Percentiles rank a stretch among this genome's conserved stretches.
Evolutionary conservation across 2,113 vertebrate species (phyloP).

Genomic region (Nothocercus nigrocapillus): DNA sequence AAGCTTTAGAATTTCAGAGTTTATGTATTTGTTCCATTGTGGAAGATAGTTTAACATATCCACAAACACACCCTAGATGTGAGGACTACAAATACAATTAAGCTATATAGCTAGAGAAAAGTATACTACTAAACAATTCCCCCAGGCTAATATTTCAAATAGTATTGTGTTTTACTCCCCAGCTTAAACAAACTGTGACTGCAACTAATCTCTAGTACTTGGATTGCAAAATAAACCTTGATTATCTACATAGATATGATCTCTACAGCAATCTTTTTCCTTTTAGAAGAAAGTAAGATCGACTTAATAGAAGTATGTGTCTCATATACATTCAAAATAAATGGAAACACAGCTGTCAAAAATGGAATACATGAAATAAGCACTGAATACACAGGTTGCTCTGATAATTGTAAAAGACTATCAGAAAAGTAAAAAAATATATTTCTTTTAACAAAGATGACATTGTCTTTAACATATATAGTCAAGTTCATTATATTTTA

Average conservation of each 20-base stretch:
- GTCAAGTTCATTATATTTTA: not conserved
- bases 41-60: not conserved
- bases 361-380: not conserved
- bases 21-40: not conserved
- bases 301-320: not conserved
- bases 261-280: not conserved
- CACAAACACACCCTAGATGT: not conserved
- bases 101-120: not conserved
- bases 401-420: not conserved
- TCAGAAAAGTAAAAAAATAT: not conserved
- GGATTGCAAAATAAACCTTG: not conserved
- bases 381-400: not conserved
- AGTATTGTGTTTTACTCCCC: not conserved
- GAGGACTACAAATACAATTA: not conserved
- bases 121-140: not conserved
- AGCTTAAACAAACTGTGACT: not conserved
- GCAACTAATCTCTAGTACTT: not conserved
- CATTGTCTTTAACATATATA: not conserved
- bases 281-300: not conserved
- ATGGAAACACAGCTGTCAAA: not conserved
- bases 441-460: not conserved
- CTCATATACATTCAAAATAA: not conserved
- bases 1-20: not conserved
- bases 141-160: not conserved
- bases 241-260: not conserved